Conservation (phyloP, 2,888 invertebrate genomes). For the Epinotia brunnichana region DNA sequence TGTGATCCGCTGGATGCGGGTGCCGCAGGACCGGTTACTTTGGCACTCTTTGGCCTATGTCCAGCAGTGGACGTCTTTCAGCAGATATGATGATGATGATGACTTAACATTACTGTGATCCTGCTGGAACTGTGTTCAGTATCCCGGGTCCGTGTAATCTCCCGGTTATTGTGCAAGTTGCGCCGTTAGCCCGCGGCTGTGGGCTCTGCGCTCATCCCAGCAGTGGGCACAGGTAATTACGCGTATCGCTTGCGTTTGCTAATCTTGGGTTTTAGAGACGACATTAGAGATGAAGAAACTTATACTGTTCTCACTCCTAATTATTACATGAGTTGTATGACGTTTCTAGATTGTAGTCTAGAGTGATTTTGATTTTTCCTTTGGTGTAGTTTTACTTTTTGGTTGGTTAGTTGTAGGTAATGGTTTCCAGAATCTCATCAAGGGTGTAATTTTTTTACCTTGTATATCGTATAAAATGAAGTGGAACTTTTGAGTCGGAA, state of each 20-base stretch:
- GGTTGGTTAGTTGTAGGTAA: background rate
- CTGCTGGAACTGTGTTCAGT: constrained; percentile 17
- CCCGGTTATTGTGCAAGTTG: constrained; percentile 70
- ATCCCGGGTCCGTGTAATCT: constrained; percentile 52
- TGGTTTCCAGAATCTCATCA: background rate
- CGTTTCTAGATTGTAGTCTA: background rate
- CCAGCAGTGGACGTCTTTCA: no score
- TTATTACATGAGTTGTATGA: background rate
- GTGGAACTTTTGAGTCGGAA: no score
- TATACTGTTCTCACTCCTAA: background rate
- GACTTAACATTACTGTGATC: background rate
- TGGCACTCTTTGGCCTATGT: no score
- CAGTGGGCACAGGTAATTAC: constrained; percentile 40
- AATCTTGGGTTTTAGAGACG: constrained; percentile 8
- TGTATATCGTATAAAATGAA: no score
- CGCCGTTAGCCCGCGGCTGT: constrained; percentile 57
- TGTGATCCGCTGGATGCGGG: constrained; percentile 18
- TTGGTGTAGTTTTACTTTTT: background rate
- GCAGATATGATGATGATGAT: no score
- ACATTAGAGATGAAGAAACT: constrained; percentile 17
- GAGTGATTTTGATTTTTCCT: background rate
- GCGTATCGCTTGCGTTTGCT: constrained; percentile 13
- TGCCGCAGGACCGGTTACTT: no score
- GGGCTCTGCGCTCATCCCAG: constrained; percentile 48
- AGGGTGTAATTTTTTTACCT: no score